phyloP scores from a whole-genome alignment of 2,797 vertebrate species.

The Mallotus villosus region DNA sequence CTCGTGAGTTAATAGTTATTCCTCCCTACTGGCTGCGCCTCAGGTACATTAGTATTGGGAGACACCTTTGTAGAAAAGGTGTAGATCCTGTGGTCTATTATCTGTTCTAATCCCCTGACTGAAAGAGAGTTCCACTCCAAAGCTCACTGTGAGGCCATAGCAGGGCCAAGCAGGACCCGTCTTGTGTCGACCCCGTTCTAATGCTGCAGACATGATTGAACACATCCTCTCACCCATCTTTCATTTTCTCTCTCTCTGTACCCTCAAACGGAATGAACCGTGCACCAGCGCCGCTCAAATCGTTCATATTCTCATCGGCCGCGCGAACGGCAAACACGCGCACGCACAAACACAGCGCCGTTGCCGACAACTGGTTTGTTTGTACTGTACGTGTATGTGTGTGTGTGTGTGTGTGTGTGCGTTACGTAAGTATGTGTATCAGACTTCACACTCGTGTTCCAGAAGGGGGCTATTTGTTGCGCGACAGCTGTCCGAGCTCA shows the following conservation, averaged over 20 bases:
- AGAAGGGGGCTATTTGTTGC: constrained; percentile 1
- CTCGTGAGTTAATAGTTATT: neutral
- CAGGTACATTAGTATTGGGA: neutral
- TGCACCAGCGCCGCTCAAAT: neutral
- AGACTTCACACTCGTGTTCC: neutral
- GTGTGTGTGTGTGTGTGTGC: constrained; percentile 9
- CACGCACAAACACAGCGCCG: neutral
- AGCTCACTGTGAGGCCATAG: neutral
- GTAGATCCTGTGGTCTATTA: neutral
- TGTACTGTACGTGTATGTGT: constrained; percentile 5
- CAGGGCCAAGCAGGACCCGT: neutral
- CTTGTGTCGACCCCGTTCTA: neutral
- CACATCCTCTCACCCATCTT: neutral
- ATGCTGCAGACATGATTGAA: neutral
- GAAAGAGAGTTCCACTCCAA: neutral
- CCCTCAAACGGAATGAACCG: too few species aligned
- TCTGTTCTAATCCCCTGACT: neutral
- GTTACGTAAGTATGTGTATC: neutral
- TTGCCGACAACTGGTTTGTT: neutral
- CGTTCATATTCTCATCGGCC: neutral
- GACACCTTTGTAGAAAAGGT: neutral
- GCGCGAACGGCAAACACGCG: neutral
- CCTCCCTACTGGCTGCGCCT: neutral
- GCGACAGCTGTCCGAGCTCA: neutral
- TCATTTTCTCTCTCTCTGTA: too few species aligned